These are phyloP conservation scores for Phalacrocorax brasilianus DNA, from an alignment of 2,113 vertebrate species.

Conservation along the genomic window DNA sequence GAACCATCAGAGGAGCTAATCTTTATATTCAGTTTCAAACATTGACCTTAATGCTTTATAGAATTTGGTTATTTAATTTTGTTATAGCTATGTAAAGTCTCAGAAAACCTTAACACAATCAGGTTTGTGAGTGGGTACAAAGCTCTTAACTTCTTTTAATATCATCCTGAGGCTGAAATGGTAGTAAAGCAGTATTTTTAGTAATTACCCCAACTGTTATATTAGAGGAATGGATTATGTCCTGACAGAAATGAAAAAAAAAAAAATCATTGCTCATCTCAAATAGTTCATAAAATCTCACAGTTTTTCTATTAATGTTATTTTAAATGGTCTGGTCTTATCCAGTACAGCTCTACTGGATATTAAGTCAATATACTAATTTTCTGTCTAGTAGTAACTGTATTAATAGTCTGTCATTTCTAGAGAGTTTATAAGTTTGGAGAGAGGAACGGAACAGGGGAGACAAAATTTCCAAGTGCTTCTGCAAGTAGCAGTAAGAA, in stretches of 20 bases:
- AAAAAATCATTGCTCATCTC: neutral
- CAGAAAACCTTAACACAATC: neutral
- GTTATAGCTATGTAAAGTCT: neutral
- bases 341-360: neutral
- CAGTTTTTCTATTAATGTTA: neutral
- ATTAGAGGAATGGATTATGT: neutral
- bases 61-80: neutral
- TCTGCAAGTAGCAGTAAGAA: neutral
- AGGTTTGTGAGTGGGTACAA: neutral
- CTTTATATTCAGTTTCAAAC: neutral
- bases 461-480: neutral
- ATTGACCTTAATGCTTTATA: neutral
- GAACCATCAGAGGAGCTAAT: neutral
- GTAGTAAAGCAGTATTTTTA: neutral
- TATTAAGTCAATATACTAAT: neutral
- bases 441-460: neutral
- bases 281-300: neutral
- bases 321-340: neutral
- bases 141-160: neutral
- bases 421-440: neutral
- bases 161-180: neutral
- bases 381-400: neutral
- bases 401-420: neutral
- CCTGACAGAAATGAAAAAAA: neutral
- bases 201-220: neutral